These are phyloP conservation scores for Stichopus horrens DNA, from an alignment of 53 echinoderm and acorn worm genomes.

Conservation along the genomic window DNA sequence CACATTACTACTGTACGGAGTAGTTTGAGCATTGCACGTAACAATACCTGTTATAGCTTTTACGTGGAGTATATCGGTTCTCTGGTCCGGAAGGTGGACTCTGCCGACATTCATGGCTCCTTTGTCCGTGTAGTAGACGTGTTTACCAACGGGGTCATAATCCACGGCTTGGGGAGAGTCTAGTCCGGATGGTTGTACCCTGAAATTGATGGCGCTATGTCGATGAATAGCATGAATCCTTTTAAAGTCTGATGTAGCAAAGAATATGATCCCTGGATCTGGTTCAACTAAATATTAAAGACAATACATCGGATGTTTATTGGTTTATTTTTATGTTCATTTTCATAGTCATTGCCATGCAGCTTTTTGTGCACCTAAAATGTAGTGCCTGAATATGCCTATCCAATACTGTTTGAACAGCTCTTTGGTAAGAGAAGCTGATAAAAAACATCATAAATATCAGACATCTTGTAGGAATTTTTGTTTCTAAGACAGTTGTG, in stretches of 20 bases:
- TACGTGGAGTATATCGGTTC: constrained; percentile 26
- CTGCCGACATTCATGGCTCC: constrained; percentile 5
- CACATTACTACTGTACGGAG: no score
- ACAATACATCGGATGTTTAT: not conserved
- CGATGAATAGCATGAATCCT: constrained; percentile 3
- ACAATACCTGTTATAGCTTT: constrained; percentile 1
- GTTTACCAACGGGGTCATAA: constrained; percentile 9
- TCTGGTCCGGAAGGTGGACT: not conserved
- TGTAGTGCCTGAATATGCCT: no score
- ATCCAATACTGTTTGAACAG: no score
- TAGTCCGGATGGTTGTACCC: not conserved
- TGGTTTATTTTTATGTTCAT: no score
- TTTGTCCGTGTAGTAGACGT: constrained; percentile 19
- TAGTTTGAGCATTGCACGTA: no score
- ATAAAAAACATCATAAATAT: no score
- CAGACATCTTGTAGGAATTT: no score
- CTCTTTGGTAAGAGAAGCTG: no score
- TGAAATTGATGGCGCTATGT: constrained; percentile 10
- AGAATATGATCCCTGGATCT: not conserved
- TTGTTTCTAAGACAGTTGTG: no score
- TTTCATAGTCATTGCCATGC: no score
- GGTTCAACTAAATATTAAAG: not conserved
- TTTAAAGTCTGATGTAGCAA: not conserved
- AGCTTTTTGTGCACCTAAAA: no score
- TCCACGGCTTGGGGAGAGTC: not conserved